A percentile compares a stretch with the other conserved stretches of the same genome.
phyloP scores from a whole-genome alignment of 2,113 vertebrate genomes.

The Pica pica region DNA sequence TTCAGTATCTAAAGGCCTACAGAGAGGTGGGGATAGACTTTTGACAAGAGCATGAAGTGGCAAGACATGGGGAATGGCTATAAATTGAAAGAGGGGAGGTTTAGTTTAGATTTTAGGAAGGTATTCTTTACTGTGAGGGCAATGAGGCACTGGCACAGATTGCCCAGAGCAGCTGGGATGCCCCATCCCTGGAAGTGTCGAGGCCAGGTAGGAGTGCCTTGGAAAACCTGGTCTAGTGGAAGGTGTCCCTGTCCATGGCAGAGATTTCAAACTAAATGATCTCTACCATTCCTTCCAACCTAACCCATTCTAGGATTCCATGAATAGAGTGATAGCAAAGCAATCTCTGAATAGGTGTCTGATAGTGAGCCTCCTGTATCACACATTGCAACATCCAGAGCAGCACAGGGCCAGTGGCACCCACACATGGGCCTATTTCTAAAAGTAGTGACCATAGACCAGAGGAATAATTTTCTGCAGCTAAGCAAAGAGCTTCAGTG shows the following conservation, averaged over 20 bases:
- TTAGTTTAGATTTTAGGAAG: neutral
- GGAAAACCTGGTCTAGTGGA: neutral
- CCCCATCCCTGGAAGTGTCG: neutral
- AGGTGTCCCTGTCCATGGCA: neutral
- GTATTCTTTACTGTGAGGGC: neutral
- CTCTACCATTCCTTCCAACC: neutral
- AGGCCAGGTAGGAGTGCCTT: neutral
- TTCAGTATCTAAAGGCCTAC: neutral
- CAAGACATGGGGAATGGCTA: neutral
- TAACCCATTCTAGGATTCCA: neutral
- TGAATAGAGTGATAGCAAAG: neutral
- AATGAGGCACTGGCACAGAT: neutral
- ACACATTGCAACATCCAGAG: neutral
- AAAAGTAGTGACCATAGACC: accelerated
- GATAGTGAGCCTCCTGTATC: neutral
- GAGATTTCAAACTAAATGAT: neutral
- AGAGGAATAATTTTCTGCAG: neutral
- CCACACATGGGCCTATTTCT: accelerated
- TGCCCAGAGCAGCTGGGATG: neutral
- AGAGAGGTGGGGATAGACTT: neutral
- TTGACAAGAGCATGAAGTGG: too few relatives aligned
- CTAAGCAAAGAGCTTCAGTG: neutral
- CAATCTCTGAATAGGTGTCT: neutral
- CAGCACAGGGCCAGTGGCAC: neutral
- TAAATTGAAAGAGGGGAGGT: neutral